Evolutionary conservation across 2,797 vertebrate species (phyloP), one percentile per base, ranked within the genome.

Genomic region (Columba guinea): DNA sequence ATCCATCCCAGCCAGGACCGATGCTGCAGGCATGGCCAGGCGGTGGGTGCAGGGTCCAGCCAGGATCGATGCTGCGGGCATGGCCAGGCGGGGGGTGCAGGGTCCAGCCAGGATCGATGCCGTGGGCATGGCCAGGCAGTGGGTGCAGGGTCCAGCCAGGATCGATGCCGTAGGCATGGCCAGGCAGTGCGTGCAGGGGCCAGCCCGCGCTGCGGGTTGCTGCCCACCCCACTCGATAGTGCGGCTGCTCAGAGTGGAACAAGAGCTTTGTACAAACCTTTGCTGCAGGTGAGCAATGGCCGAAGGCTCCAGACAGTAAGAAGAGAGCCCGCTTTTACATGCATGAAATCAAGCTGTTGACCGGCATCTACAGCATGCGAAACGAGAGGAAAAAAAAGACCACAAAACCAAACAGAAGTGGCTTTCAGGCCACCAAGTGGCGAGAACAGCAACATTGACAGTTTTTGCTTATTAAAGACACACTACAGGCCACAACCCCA

Each of bases 151-250:
- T 35, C 35, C 35, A 35, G 35, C 35, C 35, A 12, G 68, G 37
- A 71, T 1, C 2, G 7, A 78, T 82, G 63, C 58, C 4, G 0
- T 4, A 1, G 3, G 73, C 28, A 49, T 12, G 2, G 26, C 0
- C 13, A 7, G 22, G 14, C 15, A 1, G 11, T 3, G 1, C 30
- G 58, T 37, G 27, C 75, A 44, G 34, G 59, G 44, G 35, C 64
- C 48, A 21, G 24, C 48, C n/a, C 14, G 7, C 7, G 7, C 46
- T 5, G 34, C 3, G 1, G 9, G 28, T 52, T 20, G 49, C 52
- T 39, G 70, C 52, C 53, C 60, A 11, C 5, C 52, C 52, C 23
- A 1, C 9, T 1, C 4, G 2, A 58, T 28, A 2, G 41, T 9
- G 41, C 53, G 34, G 37, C 73, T 1, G 1, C 55, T 28, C 3